phyloP scores from a whole-genome alignment of 2,888 invertebrate species.

The Plagodis dolabraria region DNA sequence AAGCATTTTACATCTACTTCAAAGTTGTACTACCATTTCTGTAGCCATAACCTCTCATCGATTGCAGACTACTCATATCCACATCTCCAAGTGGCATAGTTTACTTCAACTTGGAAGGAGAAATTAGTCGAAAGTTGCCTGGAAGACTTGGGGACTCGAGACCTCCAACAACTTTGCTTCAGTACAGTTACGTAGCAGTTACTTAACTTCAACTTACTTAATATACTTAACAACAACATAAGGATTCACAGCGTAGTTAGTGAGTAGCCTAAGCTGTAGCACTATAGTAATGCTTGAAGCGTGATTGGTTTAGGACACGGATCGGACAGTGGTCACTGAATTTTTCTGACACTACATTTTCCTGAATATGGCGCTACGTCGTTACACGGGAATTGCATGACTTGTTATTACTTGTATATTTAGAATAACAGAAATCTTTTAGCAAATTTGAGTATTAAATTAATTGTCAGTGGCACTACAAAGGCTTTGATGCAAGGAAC shows the following conservation, averaged over 20 bases:
- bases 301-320: no score
- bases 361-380: no score
- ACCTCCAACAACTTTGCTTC: constrained; percentile 15
- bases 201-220: constrained; percentile 3
- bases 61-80: constrained; percentile 18
- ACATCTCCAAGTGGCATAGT: constrained; percentile 28
- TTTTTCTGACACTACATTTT: no score
- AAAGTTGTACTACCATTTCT: neutral
- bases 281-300: no score
- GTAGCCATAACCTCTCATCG: constrained; percentile 10
- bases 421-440: no score
- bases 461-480: no score
- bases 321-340: no score
- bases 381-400: no score
- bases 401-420: no score
- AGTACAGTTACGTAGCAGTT: constrained; percentile 4
- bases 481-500: no score
- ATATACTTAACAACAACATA: no score
- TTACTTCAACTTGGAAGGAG: constrained; percentile 20
- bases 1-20: neutral
- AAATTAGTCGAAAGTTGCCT: constrained; percentile 32
- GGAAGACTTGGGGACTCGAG: constrained; percentile 22
- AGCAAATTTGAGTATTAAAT: no score
- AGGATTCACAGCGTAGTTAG: neutral
- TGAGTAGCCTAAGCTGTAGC: neutral